Base-by-base conservation (phyloP, 2,113 vertebrate species). In the Poicephalus meyeri region DNA sequence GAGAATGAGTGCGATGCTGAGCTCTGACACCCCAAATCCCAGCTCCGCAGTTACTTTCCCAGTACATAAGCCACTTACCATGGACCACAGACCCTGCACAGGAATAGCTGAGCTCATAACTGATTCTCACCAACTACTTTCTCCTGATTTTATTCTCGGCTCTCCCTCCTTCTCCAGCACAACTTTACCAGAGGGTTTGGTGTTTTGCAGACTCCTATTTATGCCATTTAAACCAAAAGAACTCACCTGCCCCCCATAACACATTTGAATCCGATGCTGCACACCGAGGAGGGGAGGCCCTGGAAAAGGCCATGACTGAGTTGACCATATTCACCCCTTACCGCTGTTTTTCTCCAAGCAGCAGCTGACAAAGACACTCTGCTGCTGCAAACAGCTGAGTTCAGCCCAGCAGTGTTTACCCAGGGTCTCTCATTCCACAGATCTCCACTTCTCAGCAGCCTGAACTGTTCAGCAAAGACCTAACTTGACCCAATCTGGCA, bases 401-500 rank as follows among this genome's bases (percentile, higher is more conserved):
- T 86, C 90, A 90, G 77, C 72, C 56, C 3, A 9, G 69, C 31
- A 2, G 9, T 94, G 84, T 93, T 95, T 96, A 94, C 37, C 80
- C 80, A 79, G 69, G 65, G 56, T 95, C 77, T 87, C 88, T 83
- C 9, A 3, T 80, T 74, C 80, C 80, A 84, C 20, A 3, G 61
- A 89, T 71, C 94, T 82, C 55, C 4, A 47, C 79, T 91, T 73
- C 88, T 89, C 87, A 39, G 73, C 93, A 87, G 95, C 77, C 93
- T 86, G 60, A 93, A 76, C 86, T 46, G 69, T 35, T 93, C 95
- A 96, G 91, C 88, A 81, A 84, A 95, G 95, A 94, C 96, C 96
- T 96, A 96, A 96, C 82, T 65, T 96, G 95, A 96, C 96, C 96
- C 94, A 92, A 72, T 60, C 93, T 91, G 80, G 86, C 96, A 97